A percentile compares a stretch with the other conserved stretches of the same genome.
These are phyloP conservation scores for Xestobium rufovillosum DNA, from an alignment of 2,888 invertebrate species.

Conservation along the genomic window DNA sequence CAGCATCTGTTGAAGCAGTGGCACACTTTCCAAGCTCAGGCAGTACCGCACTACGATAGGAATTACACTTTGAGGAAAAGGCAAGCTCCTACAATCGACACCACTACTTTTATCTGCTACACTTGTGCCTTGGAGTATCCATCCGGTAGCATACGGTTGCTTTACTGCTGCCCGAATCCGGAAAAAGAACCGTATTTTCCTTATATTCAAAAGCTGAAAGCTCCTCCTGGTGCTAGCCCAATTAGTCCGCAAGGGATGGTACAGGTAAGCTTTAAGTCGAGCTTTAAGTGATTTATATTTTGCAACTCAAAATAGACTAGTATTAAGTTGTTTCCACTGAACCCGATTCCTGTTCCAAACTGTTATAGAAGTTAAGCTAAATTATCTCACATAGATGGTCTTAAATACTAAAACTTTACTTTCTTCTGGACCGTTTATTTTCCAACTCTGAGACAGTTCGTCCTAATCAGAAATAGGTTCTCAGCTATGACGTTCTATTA, in stretches of 20 bases:
- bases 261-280: too few relatives aligned
- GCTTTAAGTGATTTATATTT: too few relatives aligned
- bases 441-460: too few relatives aligned
- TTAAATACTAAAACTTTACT: too few relatives aligned
- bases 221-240: slow-evolving; percentile 78
- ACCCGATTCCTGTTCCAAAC: too few relatives aligned
- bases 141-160: slow-evolving; percentile 69
- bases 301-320: too few relatives aligned
- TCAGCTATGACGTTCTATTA: too few relatives aligned
- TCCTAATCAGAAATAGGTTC: too few relatives aligned
- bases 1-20: slow-evolving; percentile 82
- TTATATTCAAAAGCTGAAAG: slow-evolving; percentile 72
- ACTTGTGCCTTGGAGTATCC: slow-evolving; percentile 79
- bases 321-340: too few relatives aligned
- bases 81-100: slow-evolving; percentile 56
- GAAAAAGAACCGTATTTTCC: slow-evolving; percentile 87
- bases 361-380: too few relatives aligned
- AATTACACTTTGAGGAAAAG: slow-evolving; percentile 75
- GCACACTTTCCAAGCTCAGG: slow-evolving; percentile 59
- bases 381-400: too few relatives aligned
- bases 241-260: slow-evolving; percentile 74
- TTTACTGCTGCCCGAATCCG: slow-evolving; percentile 78
- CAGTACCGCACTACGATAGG: slow-evolving; percentile 68
- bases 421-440: too few relatives aligned
- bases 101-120: slow-evolving; percentile 78